phyloP scores from a whole-genome alignment of 2,797 vertebrate genomes.

The Eupleurogrammus muticus region DNA sequence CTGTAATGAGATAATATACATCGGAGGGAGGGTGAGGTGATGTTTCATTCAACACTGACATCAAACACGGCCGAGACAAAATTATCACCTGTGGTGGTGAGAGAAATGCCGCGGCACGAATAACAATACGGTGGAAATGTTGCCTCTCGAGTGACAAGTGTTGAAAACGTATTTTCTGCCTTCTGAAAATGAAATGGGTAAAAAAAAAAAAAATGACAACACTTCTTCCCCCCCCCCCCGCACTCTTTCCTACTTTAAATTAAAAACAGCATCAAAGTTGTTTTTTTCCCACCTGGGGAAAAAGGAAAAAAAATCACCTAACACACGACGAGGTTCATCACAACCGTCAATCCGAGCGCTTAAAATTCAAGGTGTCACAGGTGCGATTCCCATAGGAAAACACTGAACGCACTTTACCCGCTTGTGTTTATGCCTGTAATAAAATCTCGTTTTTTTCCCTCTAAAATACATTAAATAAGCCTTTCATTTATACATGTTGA shows the following conservation, averaged over 20 bases:
- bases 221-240: slow-evolving; percentile 32
- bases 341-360: slow-evolving; percentile 26
- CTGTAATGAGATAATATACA: slow-evolving; percentile 24
- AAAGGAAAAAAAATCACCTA: slow-evolving; percentile 41
- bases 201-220: slow-evolving; percentile 61
- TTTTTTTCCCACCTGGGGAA: slow-evolving; percentile 5
- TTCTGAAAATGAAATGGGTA: slow-evolving; percentile 64
- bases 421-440: slow-evolving; percentile 15
- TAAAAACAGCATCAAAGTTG: slow-evolving; percentile 34
- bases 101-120: slow-evolving; percentile 54
- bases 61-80: slow-evolving; percentile 59
- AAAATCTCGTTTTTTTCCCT: not conserved
- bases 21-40: slow-evolving; percentile 28
- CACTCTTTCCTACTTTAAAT: too few species aligned
- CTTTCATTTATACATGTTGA: slow-evolving; percentile 22
- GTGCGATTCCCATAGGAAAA: slow-evolving; percentile 19
- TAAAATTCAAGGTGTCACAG: slow-evolving; percentile 31
- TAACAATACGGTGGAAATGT: slow-evolving; percentile 61
- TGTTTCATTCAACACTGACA: slow-evolving; percentile 57
- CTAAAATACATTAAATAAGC: slow-evolving; percentile 30
- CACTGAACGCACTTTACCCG: not conserved
- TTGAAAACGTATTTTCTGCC: slow-evolving; percentile 73
- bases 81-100: slow-evolving; percentile 76
- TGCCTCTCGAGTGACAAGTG: slow-evolving; percentile 70
- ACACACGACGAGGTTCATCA: slow-evolving; percentile 30